These are phyloP conservation scores for Meriones psammophilus DNA, from an alignment of 2,797 vertebrate genomes.

Conservation along the genomic window DNA sequence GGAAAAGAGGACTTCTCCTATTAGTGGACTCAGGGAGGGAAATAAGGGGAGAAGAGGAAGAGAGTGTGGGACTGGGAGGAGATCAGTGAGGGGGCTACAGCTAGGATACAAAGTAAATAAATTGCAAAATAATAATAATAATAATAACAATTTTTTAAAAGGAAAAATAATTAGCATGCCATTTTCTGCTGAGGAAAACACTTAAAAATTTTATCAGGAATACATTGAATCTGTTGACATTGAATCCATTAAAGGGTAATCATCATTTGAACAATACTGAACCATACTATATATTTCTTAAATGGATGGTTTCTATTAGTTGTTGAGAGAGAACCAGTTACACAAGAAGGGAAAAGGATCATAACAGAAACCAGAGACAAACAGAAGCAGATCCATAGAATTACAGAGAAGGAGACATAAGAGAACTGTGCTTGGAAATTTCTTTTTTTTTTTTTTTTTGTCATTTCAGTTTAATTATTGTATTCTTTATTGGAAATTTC, in stretches of 20 bases:
- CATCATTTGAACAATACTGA: neutral
- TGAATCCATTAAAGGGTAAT: neutral
- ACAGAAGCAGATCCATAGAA: neutral
- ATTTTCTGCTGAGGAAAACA: neutral
- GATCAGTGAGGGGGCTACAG: no score
- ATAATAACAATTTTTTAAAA: no score
- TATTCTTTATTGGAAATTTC: neutral
- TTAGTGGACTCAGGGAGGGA: no score
- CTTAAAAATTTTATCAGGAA: neutral
- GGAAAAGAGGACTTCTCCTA: no score
- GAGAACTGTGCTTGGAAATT: neutral
- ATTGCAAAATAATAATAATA: no score
- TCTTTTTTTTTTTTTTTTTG: neutral
- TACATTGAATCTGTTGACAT: neutral
- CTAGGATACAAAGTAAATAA: no score
- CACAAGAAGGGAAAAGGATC: neutral
- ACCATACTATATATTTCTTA: neutral
- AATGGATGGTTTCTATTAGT: neutral
- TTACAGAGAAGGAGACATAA: neutral
- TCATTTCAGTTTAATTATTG: no score
- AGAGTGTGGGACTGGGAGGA: no score
- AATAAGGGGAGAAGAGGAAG: no score
- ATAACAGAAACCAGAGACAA: neutral
- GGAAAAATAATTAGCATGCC: no score
- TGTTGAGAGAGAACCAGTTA: neutral